Evolutionary conservation across 53 echinoderm and acorn worm genomes (phyloP).

Genomic region (Crossaster papposus): DNA sequence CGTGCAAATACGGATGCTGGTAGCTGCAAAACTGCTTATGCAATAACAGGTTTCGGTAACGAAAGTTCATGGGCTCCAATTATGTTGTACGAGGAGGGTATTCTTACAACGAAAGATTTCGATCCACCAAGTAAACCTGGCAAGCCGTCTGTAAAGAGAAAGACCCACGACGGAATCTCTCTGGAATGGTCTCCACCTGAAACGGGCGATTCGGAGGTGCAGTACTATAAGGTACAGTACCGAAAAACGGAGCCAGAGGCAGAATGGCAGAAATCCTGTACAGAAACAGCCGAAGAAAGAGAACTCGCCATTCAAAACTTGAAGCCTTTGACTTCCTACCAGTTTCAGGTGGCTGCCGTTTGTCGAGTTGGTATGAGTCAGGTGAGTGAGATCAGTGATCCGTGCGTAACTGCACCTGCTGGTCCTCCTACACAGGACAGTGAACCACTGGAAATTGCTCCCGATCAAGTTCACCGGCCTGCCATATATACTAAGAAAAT

Average conservation of each 20-base stretch:
- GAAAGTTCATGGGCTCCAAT: neutral
- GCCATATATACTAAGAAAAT: conserved; percentile 24
- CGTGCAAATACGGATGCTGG: conserved; percentile 19
- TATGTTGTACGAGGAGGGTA: conserved; percentile 28
- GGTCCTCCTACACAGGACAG: conserved; percentile 54
- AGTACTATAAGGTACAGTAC: conserved; percentile 53
- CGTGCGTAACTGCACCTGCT: conserved; percentile 51
- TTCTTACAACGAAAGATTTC: conserved; percentile 24
- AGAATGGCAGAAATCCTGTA: conserved; percentile 10
- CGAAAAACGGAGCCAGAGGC: neutral
- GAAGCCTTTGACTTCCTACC: conserved; percentile 44
- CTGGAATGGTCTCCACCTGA: conserved; percentile 57
- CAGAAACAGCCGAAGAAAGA: neutral
- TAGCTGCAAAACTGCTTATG: conserved; percentile 8
- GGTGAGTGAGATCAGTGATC: conserved; percentile 23
- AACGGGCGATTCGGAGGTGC: conserved; percentile 29
- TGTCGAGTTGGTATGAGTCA: conserved; percentile 48
- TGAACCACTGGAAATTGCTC: conserved; percentile 41
- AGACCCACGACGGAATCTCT: conserved; percentile 27
- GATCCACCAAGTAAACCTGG: conserved; percentile 61
- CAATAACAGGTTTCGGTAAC: conserved; percentile 30
- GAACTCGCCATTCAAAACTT: conserved; percentile 11
- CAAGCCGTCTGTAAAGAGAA: conserved; percentile 4
- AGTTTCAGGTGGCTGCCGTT: conserved; percentile 40
- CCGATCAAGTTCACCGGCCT: conserved; percentile 22